Evolutionary conservation across 2,113 vertebrate genomes (phyloP).

Genomic region (Python bivittatus): DNA sequence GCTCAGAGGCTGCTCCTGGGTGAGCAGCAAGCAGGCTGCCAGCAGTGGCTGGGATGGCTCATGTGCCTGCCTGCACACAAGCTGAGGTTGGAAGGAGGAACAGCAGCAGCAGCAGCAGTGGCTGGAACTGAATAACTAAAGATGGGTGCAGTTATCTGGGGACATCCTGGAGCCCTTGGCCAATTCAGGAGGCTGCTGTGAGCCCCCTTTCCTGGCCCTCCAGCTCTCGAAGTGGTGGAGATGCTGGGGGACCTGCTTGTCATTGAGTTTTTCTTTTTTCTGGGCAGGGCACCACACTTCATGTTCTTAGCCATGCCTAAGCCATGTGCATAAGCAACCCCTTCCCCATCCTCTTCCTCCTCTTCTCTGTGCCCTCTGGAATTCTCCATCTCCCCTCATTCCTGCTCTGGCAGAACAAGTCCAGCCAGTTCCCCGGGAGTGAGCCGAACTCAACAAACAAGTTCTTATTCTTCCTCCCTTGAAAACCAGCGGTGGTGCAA

Average conservation of each 20-base stretch:
- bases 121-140: neutral
- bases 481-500: neutral
- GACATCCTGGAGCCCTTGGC: too few species aligned
- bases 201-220: neutral
- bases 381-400: neutral
- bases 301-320: neutral
- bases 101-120: neutral
- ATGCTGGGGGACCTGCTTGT: neutral
- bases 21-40: neutral
- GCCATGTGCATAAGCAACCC: fast-evolving
- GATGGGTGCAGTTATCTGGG: neutral
- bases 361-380: neutral
- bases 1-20: neutral
- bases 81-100: neutral
- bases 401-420: conserved; percentile 42
- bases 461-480: neutral
- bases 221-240: neutral
- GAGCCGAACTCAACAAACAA: neutral
- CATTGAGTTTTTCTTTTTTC: too few species aligned
- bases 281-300: neutral
- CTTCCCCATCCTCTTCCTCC: neutral
- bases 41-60: neutral
- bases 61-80: neutral
- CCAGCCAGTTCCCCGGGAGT: conserved; percentile 34
- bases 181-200: neutral